Percentiles rank a stretch among this genome's conserved stretches.
Conservation (phyloP, 2,797 vertebrate species). For the Brachyalestes nurse region DNA sequence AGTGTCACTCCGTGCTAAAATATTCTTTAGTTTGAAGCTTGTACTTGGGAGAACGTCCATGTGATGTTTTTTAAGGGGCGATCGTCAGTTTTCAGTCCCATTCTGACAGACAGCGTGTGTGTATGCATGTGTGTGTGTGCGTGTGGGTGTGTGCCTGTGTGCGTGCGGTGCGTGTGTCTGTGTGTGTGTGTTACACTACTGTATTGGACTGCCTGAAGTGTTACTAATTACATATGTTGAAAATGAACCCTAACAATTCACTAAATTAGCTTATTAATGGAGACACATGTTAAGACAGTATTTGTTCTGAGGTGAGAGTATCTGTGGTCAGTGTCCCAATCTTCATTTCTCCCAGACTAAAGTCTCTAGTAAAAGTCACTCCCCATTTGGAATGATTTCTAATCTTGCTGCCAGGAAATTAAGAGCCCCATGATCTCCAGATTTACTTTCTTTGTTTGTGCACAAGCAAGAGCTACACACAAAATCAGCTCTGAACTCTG, state of each 20-base stretch:
- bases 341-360: background rate
- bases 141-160: no score
- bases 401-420: constrained; percentile 60
- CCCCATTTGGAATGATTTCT: constrained; percentile 65
- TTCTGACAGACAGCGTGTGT: background rate
- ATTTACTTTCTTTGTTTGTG: background rate
- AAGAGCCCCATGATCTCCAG: background rate
- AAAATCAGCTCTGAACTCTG: background rate
- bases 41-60: background rate
- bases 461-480: background rate
- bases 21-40: background rate
- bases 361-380: constrained; percentile 63
- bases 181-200: background rate
- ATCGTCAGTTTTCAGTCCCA: background rate
- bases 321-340: background rate
- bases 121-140: no score
- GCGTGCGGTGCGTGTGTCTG: background rate
- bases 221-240: no score
- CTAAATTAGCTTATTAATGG: no score
- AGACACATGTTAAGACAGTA: no score
- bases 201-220: no score
- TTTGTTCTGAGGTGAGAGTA: background rate
- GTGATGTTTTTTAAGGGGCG: background rate
- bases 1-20: background rate
- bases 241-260: no score